A percentile compares a stretch with the other conserved stretches of the same genome.
phyloP scores from a whole-genome alignment of 2,797 vertebrate species.

The Loriculus beryllinus region DNA sequence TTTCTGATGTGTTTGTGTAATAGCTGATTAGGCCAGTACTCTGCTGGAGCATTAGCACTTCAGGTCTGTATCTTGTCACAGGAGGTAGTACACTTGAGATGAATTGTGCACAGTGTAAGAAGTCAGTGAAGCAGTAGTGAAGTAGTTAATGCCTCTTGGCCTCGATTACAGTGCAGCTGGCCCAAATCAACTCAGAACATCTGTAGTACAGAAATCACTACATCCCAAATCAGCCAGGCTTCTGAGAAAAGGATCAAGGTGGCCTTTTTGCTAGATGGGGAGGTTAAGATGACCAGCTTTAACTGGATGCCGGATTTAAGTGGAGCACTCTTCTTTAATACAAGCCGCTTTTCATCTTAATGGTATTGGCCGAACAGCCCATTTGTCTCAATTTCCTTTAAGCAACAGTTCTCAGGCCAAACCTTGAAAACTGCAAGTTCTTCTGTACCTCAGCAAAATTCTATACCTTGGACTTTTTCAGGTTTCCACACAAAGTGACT shows the following conservation, averaged over 20 bases:
- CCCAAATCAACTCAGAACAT: background rate
- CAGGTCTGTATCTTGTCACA: background rate
- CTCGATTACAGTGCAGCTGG: background rate
- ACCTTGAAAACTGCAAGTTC: constrained; percentile 29
- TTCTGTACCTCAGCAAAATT: background rate
- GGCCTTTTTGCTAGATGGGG: background rate
- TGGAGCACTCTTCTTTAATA: constrained; percentile 29
- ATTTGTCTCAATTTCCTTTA: constrained; percentile 60
- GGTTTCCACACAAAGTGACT: background rate
- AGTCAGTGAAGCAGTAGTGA: background rate
- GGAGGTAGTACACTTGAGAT: background rate
- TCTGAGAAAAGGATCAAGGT: background rate
- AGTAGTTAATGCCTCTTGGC: constrained; percentile 8
- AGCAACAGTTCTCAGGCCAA: background rate
- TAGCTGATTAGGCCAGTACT: background rate
- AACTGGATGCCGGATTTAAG: constrained; percentile 8
- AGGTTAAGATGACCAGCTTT: background rate
- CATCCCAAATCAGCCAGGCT: background rate
- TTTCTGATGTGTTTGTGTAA: background rate
- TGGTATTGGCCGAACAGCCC: constrained; percentile 10
- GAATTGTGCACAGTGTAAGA: background rate
- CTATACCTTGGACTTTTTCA: background rate
- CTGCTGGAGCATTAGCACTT: background rate
- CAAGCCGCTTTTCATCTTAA: constrained; percentile 39
- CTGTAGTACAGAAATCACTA: background rate